These are phyloP conservation scores for Salvator merianae DNA, from an alignment of 2,113 vertebrate species.

Conservation along the genomic window DNA sequence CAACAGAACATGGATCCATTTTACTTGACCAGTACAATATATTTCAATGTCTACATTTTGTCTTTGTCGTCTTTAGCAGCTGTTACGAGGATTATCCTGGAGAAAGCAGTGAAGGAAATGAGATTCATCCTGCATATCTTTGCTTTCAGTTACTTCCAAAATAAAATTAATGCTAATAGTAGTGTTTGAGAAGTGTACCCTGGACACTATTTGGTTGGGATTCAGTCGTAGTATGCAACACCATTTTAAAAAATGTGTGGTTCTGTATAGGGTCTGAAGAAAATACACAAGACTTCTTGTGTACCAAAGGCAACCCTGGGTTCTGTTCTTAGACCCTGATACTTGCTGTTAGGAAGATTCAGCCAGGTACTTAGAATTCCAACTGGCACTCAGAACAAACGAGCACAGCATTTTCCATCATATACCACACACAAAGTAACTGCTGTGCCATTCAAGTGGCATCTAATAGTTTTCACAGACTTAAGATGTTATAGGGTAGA, in stretches of 20 bases:
- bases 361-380: background rate
- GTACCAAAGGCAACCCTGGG: background rate
- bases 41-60: constrained; percentile 36
- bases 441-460: background rate
- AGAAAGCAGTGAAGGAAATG: constrained; percentile 64
- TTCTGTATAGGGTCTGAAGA: background rate
- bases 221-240: constrained; percentile 14
- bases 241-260: background rate
- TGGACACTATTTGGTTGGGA: background rate
- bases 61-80: constrained; percentile 46
- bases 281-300: background rate
- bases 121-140: constrained; percentile 53
- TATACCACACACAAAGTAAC: background rate
- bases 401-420: background rate
- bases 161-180: background rate
- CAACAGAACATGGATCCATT: constrained; percentile 81
- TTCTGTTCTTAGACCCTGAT: no score
- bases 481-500: background rate
- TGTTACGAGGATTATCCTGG: constrained; percentile 56
- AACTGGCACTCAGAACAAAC: background rate
- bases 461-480: background rate
- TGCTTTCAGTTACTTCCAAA: constrained; percentile 21
- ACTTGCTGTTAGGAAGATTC: background rate
- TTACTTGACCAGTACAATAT: constrained; percentile 43
- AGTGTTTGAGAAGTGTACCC: background rate